Evolutionary conservation across 2,797 vertebrate species (phyloP).

Genomic region (Hydrophis major): DNA sequence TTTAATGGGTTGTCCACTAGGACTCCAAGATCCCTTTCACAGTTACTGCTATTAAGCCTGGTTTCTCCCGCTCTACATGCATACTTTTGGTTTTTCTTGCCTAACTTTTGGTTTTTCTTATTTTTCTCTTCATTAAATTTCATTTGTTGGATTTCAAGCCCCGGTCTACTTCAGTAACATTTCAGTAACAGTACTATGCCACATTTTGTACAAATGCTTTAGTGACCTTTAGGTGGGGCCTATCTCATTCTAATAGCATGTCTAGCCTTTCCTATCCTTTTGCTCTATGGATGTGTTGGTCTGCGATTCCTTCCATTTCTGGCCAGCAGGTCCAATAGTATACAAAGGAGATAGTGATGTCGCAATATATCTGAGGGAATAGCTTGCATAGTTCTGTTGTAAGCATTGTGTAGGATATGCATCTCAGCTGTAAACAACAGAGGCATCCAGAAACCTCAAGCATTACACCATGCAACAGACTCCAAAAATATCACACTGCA

Average conservation of each 20-base stretch:
- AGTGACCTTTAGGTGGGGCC: background rate
- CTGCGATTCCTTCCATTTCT: background rate
- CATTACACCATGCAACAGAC: background rate
- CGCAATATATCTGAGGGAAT: background rate
- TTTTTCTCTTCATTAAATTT: too few relatives aligned
- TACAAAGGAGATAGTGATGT: background rate
- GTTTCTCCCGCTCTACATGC: too few relatives aligned
- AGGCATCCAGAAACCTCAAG: background rate
- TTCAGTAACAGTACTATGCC: background rate
- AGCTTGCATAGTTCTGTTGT: background rate
- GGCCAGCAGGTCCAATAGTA: background rate
- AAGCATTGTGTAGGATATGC: background rate
- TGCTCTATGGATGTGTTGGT: background rate
- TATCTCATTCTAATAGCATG: background rate
- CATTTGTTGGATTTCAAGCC: background rate
- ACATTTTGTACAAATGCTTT: background rate
- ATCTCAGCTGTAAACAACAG: background rate
- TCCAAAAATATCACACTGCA: background rate
- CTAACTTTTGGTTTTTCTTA: too few relatives aligned
- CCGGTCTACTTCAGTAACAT: background rate
- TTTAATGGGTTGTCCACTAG: too few relatives aligned
- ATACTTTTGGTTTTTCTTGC: too few relatives aligned
- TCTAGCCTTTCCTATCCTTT: background rate
- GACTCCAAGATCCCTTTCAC: too few relatives aligned
- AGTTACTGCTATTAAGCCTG: too few relatives aligned